Base-by-base conservation (phyloP, 1,140 invertebrate species). In the Hyposmocoma kahamanoa region DNA sequence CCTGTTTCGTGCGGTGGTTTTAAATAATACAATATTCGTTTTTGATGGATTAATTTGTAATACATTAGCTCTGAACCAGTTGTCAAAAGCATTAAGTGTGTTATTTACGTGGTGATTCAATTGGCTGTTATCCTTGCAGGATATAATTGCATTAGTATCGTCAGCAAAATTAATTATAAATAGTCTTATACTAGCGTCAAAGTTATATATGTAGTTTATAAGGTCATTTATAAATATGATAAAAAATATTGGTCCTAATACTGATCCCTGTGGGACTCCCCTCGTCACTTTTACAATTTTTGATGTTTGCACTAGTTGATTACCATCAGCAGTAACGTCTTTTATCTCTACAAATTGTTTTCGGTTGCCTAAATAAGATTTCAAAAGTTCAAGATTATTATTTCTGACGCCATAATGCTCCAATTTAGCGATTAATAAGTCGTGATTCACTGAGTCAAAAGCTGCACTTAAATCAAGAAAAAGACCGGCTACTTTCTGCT, bases 401-500 rank as follows among this genome's bases (percentile, higher is more conserved):
- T n/a, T n/a, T n/a, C n/a, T n/a, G n/a, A n/a, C n/a, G n/a, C n/a
- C n/a, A n/a, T n/a, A n/a, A n/a, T n/a, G n/a, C n/a, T n/a, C n/a
- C n/a, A n/a, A n/a, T n/a, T n/a, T n/a, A n/a, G n/a, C n/a, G n/a
- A n/a, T n/a, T n/a, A n/a, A n/a, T n/a, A n/a, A n/a, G n/a, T n/a
- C n/a, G n/a, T n/a, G n/a, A n/a, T n/a, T n/a, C n/a, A n/a, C n/a
- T n/a, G n/a, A n/a, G n/a, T n/a, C n/a, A n/a, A n/a, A n/a, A n/a
- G n/a, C n/a, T 10, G 21, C 24, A 18, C 42, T 43, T 13, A 43
- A 13, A 24, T 43, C 42, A 11, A 43, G 19, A 20, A 43, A 43
- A 13, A 43, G 6, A 26, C 42, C 42, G 9, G 42, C 42, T 6
- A 43, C 42, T 26, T 43, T 43, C 17, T 43, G n/a, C 17, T 26